Conservation (phyloP, 2,797 vertebrate species). For the Argentina silus region DNA sequence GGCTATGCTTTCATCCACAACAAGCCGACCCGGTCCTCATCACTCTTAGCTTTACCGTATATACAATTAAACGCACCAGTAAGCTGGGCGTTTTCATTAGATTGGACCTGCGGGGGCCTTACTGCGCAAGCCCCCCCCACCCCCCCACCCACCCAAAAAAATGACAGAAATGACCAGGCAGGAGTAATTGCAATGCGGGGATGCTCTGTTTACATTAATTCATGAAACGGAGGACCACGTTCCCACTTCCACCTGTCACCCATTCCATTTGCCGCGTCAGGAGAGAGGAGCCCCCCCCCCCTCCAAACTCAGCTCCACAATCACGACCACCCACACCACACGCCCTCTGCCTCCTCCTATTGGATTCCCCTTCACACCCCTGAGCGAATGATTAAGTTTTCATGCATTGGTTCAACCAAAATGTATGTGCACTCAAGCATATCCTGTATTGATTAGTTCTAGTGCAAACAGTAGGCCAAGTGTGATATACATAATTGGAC, state of each 20-base stretch:
- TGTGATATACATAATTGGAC: constrained; percentile 99
- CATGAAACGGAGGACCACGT: constrained; percentile 86
- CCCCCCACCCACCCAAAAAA: constrained; percentile 62
- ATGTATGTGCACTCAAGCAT: constrained; percentile 98
- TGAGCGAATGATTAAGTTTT: constrained; percentile 97
- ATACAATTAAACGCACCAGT: constrained; percentile 90
- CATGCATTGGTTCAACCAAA: constrained; percentile 97
- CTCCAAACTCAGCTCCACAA: constrained; percentile 59
- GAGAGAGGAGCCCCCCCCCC: constrained; percentile 80
- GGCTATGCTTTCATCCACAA: constrained; percentile 72
- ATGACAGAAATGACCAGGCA: constrained; percentile 67
- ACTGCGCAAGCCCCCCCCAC: constrained; percentile 32
- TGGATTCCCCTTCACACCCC: constrained; percentile 86
- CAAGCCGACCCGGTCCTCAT: constrained; percentile 55
- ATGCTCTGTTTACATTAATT: constrained; percentile 94
- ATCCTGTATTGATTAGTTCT: constrained; percentile 99
- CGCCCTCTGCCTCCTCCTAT: constrained; percentile 68
- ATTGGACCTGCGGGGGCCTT: constrained; percentile 73
- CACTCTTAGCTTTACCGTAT: constrained; percentile 74
- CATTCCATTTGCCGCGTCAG: constrained; percentile 91
- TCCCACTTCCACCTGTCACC: constrained; percentile 93
- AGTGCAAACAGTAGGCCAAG: constrained; percentile 96
- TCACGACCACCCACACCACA: constrained; percentile 12
- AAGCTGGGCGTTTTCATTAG: constrained; percentile 87
- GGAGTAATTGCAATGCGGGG: constrained; percentile 76